Evolutionary conservation across 2,113 vertebrate genomes (phyloP).

Genomic region (Phylloscopus trochilus): DNA sequence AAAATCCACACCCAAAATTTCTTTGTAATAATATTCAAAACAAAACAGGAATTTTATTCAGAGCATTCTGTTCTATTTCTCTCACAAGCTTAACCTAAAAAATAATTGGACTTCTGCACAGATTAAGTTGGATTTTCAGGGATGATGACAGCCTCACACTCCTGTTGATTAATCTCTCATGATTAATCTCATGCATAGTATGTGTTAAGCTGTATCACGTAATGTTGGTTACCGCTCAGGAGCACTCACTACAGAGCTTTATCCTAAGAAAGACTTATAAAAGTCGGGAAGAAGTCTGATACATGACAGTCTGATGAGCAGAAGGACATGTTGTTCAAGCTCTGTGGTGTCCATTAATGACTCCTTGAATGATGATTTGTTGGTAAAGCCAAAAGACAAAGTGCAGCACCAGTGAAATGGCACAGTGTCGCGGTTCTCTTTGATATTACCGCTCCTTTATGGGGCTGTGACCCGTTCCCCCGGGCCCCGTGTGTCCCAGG

Average conservation of each 20-base stretch:
- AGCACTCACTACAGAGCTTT: background rate
- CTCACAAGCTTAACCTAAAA: background rate
- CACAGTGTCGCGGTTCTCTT: too few relatives aligned
- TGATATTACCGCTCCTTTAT: too few relatives aligned
- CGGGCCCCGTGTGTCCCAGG: too few relatives aligned
- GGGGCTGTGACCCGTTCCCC: too few relatives aligned
- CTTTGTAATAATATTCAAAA: background rate
- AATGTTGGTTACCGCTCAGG: background rate
- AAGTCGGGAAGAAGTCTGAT: background rate
- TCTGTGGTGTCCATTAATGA: background rate
- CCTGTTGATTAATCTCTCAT: background rate
- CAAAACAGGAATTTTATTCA: background rate
- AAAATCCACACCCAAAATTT: background rate
- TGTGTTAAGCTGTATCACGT: background rate
- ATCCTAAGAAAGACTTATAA: background rate
- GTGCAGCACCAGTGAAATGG: background rate
- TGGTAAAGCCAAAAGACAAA: background rate
- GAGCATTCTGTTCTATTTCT: background rate
- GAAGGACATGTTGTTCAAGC: background rate
- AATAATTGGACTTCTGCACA: background rate
- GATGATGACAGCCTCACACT: background rate
- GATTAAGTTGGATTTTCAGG: background rate
- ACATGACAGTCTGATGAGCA: background rate
- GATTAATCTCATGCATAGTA: background rate
- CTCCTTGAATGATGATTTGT: background rate